phyloP scores from a whole-genome alignment of 2,113 vertebrate genomes.

The Calidris pugnax region DNA sequence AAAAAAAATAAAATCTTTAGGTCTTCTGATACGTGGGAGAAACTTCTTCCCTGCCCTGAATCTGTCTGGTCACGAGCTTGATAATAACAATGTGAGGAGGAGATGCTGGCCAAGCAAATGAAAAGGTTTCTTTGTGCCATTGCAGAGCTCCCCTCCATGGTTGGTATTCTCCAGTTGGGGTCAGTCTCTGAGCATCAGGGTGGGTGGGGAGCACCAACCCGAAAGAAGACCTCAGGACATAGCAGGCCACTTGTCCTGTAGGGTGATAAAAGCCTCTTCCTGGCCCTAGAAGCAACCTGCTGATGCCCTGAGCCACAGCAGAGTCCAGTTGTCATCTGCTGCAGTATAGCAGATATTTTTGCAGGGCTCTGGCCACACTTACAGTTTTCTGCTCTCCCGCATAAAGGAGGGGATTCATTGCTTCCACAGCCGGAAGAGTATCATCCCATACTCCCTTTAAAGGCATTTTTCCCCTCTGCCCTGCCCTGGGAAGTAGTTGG shows the following conservation, averaged over 20 bases:
- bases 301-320: not conserved
- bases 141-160: not conserved
- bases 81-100: not conserved
- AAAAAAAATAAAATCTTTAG: not conserved
- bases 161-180: not conserved
- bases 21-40: not conserved
- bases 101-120: not conserved
- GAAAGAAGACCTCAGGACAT: not conserved
- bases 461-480: not conserved
- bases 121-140: not conserved
- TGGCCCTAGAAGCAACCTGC: not conserved
- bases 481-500: not conserved
- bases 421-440: not conserved
- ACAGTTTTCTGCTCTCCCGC: not conserved
- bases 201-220: not conserved
- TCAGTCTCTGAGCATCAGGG: not conserved
- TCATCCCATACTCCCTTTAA: not conserved
- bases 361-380: not conserved
- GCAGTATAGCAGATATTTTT: not conserved
- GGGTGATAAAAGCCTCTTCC: not conserved
- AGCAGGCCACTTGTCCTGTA: not conserved
- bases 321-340: not conserved
- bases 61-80: not conserved
- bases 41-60: not conserved
- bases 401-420: not conserved